Conservation (phyloP, 2,888 invertebrate genomes). For the Spodoptera exigua region DNA sequence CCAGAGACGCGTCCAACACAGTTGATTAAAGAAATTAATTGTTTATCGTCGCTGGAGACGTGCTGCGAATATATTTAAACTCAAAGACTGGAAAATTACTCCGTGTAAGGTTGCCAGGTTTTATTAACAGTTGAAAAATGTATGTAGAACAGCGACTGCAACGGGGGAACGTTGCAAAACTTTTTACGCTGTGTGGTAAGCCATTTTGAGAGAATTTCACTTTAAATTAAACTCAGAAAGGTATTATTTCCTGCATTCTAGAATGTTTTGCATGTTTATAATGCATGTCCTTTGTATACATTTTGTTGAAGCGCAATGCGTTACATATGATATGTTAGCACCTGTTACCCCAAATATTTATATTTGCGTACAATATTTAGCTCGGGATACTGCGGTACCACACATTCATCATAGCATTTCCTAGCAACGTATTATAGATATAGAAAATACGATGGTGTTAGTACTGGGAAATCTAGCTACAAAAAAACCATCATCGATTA, state of each 20-base stretch:
- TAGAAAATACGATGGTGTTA: too few species aligned
- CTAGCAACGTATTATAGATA: background rate
- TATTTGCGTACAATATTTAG: conserved; percentile 37
- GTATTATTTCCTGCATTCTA: background rate
- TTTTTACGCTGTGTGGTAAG: too few species aligned
- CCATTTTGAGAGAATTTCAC: background rate
- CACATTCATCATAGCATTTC: conserved; percentile 37
- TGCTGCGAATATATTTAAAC: conserved; percentile 65
- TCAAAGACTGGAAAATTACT: conserved; percentile 33
- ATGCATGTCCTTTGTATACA: conserved; percentile 20
- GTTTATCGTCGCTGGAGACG: conserved; percentile 70
- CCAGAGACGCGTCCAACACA: conserved; percentile 52
- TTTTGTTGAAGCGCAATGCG: conserved; percentile 18
- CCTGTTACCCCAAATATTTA: conserved; percentile 41
- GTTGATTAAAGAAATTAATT: conserved; percentile 80
- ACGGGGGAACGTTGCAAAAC: too few species aligned
- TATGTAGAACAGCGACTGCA: background rate
- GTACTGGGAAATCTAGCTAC: too few species aligned
- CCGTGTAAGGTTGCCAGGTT: conserved; percentile 42
- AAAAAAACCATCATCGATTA: too few species aligned
- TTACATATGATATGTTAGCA: conserved; percentile 39
- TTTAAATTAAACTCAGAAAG: background rate
- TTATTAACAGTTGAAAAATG: conserved; percentile 26
- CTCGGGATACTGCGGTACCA: conserved; percentile 20
- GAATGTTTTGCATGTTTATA: conserved; percentile 2